A percentile compares a stretch with the other conserved stretches of the same genome.
Evolutionary conservation across 1,140 invertebrate species (phyloP).

Genomic region (Hyphantria cunea): DNA sequence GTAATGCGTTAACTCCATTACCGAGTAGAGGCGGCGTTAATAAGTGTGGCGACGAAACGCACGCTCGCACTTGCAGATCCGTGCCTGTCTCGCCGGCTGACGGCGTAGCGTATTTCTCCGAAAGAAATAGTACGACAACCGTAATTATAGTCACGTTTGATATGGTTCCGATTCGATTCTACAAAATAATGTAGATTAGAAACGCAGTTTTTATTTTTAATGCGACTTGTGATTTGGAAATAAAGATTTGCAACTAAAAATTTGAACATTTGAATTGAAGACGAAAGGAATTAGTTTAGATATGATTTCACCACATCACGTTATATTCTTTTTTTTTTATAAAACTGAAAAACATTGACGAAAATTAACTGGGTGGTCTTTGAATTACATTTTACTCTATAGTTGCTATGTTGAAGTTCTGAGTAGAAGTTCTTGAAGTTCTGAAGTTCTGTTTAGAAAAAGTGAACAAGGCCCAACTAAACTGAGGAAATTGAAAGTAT

Average conservation of each 20-base stretch:
- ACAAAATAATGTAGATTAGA: conserved; percentile 5
- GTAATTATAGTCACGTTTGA: conserved; percentile 12
- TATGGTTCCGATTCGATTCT: conserved; percentile 5
- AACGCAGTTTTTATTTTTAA: conserved; percentile 1
- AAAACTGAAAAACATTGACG: conserved; percentile 6
- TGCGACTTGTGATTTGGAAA: not conserved
- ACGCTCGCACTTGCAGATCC: not conserved
- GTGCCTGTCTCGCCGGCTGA: too few relatives aligned
- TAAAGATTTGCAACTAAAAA: too few relatives aligned
- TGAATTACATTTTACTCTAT: conserved; percentile 15
- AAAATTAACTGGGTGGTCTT: conserved; percentile 10
- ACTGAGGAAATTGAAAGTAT: conserved; percentile 26
- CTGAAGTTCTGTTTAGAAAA: conserved; percentile 5
- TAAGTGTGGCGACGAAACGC: conserved; percentile 24
- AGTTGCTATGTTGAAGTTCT: conserved; percentile 2
- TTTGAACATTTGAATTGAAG: too few relatives aligned
- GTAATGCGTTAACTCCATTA: conserved; percentile 32
- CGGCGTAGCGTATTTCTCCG: too few relatives aligned
- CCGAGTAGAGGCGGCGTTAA: conserved; percentile 40
- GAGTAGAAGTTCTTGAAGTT: conserved; percentile 16
- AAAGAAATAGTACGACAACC: conserved; percentile 18
- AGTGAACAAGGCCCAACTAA: conserved; percentile 9
- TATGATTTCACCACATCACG: conserved; percentile 2
- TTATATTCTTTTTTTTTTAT: too few relatives aligned
- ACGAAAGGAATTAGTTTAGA: conserved; percentile 12